Percentiles rank a stretch among this genome's conserved stretches.
Evolutionary conservation across 2,113 vertebrate species (phyloP).

Genomic region (Galeopterus variegatus): DNA sequence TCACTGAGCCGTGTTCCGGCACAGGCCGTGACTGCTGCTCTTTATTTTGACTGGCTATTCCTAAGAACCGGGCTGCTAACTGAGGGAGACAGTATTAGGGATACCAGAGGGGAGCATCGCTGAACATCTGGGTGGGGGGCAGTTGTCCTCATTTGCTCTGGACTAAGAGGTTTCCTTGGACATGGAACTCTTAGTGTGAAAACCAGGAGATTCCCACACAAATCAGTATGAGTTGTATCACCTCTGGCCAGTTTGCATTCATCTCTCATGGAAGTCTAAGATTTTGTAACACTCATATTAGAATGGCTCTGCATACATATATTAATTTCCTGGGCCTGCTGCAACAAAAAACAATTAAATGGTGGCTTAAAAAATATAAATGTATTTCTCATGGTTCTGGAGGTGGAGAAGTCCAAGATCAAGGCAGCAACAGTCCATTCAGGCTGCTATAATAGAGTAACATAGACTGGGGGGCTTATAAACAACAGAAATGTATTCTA

Average conservation of each 20-base stretch:
- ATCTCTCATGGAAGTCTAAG: not conserved
- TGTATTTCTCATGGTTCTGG: not conserved
- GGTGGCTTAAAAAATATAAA: not conserved
- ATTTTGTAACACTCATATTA: not conserved
- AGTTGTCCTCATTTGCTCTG: not conserved
- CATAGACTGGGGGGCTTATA: too few species aligned
- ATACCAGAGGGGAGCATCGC: fast-evolving
- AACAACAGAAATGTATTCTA: too few species aligned
- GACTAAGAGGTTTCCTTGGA: not conserved
- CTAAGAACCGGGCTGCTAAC: not conserved
- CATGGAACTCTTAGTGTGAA: fast-evolving
- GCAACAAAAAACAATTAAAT: not conserved
- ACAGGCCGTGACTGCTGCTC: fast-evolving
- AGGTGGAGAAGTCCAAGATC: not conserved
- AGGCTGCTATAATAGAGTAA: too few species aligned
- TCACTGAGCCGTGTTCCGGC: not conserved
- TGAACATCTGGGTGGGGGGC: not conserved
- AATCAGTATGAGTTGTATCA: too few species aligned
- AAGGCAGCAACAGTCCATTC: too few species aligned
- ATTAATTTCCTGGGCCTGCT: fast-evolving
- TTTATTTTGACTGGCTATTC: not conserved
- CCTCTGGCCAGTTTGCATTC: not conserved
- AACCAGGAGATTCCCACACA: not conserved
- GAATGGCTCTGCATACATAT: not conserved
- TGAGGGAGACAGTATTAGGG: fast-evolving